A percentile compares a stretch with the other conserved stretches of the same genome.
Conservation (phyloP, 2,113 vertebrate species). For the Myrmophylax atrothorax region DNA sequence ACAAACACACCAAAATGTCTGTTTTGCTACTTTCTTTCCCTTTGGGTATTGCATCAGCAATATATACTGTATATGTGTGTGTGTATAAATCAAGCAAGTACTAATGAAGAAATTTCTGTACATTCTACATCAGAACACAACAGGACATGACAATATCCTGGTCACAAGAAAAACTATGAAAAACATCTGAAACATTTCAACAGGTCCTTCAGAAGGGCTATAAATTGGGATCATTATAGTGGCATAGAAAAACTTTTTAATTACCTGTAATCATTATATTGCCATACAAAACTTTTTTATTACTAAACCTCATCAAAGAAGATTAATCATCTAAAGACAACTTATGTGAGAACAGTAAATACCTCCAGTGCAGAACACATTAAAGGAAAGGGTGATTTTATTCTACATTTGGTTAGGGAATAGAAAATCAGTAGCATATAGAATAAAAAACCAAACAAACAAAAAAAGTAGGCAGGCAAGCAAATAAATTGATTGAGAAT, state of each 20-base stretch:
- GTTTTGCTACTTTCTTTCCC: conserved; percentile 4
- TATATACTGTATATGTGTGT: not conserved
- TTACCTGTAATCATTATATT: not conserved
- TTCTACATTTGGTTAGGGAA: not conserved
- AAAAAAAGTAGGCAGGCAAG: not conserved
- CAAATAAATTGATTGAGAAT: not conserved
- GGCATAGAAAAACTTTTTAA: not conserved
- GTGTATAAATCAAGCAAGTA: not conserved
- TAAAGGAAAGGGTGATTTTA: not conserved
- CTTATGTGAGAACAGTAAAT: not conserved
- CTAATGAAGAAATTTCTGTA: not conserved
- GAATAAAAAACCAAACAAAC: not conserved
- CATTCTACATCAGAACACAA: not conserved
- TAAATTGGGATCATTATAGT: not conserved
- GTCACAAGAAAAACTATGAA: not conserved
- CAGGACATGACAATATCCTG: not conserved
- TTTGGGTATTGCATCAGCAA: not conserved
- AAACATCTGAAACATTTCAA: not conserved
- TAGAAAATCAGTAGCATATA: not conserved
- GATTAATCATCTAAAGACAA: not conserved
- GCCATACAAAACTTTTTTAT: not conserved
- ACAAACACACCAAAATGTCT: conserved; percentile 58
- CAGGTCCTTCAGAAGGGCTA: not conserved
- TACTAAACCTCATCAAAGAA: not conserved
- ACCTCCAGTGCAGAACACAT: not conserved